Base-by-base conservation (phyloP, 64 coral and sea anemone species). In the Stichodactyla mertensii region DNA sequence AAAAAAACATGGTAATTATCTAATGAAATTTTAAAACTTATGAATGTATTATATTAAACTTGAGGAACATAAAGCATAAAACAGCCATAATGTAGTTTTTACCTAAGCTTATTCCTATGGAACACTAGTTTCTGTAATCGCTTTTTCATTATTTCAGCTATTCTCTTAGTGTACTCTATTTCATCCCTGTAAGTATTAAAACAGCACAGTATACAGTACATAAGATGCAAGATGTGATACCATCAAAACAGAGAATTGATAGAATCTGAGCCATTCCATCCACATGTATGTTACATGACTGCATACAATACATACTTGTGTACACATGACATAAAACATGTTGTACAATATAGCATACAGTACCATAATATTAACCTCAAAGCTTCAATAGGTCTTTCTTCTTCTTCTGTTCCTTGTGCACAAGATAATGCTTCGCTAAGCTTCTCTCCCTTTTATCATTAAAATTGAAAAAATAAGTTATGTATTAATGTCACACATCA, bases 51-150 rank as follows among this genome's bases (percentile, higher is more conserved):
- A 79, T 64, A 60, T 20, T 5, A 55, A 88, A 10, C 56, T 58
- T 9, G 8, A 2, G 0, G 56, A 58, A 58, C 8, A 58, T 58
- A 15, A 15, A 58, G 0, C 8, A 58, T 58, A 58, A 11, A 58
- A 2, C 36, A 45, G 36, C 3, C 14, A 66, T 56, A 16, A 22
- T 10, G 22, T 16, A 67, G 20, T 57, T 78, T 20, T 16, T 84
- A 88, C 91, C 87, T 92, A 31, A 97, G 78, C 55, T 81, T 93
- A 71, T 93, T 93, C 57, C 87, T 88, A 22, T 92, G 89, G 54
- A 80, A 88, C 24, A 89, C 61, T 18, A 90, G 64, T 45, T 92
- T 87, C 26, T 92, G 87, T 10, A 96, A 57, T 77, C 86, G 78
- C 24, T 86, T 74, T 54, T 89, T 84, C 51, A 80, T 86, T 22